These are phyloP conservation scores for Neodiprion pinetum DNA, from an alignment of 1,140 invertebrate species.

Conservation along the genomic window DNA sequence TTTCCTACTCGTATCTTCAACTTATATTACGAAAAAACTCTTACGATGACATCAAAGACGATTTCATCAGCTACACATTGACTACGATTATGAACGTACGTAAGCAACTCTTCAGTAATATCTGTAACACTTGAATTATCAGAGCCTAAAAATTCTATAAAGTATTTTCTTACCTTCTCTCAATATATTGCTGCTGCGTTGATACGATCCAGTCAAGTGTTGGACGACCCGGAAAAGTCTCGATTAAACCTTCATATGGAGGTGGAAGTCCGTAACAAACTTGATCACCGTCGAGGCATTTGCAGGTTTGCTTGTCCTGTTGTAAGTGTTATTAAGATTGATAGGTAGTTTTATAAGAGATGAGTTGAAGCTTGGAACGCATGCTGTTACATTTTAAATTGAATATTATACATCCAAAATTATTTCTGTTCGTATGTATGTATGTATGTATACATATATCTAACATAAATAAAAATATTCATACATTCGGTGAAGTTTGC, in stretches of 20 bases:
- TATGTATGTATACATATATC: no score
- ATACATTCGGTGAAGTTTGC: conserved; percentile 49
- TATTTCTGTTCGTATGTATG: no score
- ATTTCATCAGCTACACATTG: no score
- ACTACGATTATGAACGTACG: no score
- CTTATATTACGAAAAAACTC: no score
- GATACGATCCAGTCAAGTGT: conserved; percentile 67
- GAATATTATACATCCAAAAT: no score
- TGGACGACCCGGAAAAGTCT: conserved; percentile 51
- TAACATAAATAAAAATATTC: conserved; percentile 4
- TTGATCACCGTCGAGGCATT: conserved; percentile 53
- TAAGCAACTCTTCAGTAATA: no score
- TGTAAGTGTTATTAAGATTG: conserved; percentile 22
- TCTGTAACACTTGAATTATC: no score
- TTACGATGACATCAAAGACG: no score
- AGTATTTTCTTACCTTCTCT: conserved; percentile 60
- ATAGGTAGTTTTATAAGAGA: neutral
- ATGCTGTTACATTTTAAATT: no score
- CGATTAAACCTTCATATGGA: conserved; percentile 49
- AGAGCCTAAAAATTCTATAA: no score
- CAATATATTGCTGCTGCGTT: conserved; percentile 66
- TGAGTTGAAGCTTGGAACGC: neutral
- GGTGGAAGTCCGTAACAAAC: conserved; percentile 48
- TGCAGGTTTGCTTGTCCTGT: conserved; percentile 52
- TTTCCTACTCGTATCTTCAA: no score